Base-by-base conservation (phyloP, 2,797 vertebrate species). In the Enteromius anoplus region DNA sequence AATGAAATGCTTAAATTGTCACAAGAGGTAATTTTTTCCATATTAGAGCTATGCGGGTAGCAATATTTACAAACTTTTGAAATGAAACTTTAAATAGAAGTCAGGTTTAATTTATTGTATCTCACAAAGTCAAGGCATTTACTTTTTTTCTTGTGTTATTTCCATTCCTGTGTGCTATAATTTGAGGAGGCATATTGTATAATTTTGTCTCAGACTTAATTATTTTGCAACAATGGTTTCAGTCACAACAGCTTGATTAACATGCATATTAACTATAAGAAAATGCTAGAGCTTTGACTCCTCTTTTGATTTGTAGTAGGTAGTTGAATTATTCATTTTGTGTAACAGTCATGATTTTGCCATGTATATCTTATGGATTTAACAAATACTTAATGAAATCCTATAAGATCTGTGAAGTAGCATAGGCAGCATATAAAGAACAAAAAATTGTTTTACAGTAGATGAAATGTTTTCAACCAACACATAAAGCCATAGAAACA, bases 21-120 rank as follows among this genome's bases (percentile, higher is more conserved):
- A 91, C 92, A 78, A 89, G 92, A 92, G 89, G 90, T 93, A 93
- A 92, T 92, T 89, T 89, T 89, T 90, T 89, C 91, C 90, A 92
- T 91, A 88, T 89, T 91, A 90, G 89, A 91, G 93, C 95, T 96
- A 95, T 95, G 93, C 93, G 93, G 89, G 90, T 93, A 94, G 92
- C 94, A 93, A 92, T 95, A 95, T 96, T 95, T 95, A 96, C 95
- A 94, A 95, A 96, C 94, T 95, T 94, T 92, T 91, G 89, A 84
- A 91, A 90, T 86, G 49, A 87, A 86, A 88, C 86, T 85, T 90
- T 88, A 86, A 89, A 87, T 86, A 82, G 77, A 78, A 82, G 84
- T 81, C 85, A 87, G 84, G 80, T 85, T 87, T 88, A 55, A 89
- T 90, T 83, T 85, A 86, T 85, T 87, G 80, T 86, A 84, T 89